These are phyloP conservation scores for Hippopotamus amphibius DNA, from an alignment of 2,113 vertebrate species.

Conservation along the genomic window DNA sequence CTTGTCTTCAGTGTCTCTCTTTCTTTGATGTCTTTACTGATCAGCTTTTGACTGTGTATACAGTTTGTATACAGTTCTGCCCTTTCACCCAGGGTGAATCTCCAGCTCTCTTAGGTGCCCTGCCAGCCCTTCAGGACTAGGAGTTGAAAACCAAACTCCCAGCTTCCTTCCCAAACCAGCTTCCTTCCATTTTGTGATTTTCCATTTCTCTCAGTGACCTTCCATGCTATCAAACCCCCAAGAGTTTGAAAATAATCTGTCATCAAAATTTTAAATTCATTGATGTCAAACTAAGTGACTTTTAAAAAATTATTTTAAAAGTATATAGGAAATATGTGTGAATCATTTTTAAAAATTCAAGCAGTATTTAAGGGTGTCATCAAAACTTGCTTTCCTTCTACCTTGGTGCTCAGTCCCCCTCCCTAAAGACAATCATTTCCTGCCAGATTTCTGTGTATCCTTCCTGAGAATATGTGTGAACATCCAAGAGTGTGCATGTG, in stretches of 20 bases:
- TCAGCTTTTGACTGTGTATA: not conserved
- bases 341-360: not conserved
- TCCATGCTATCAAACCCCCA: not conserved
- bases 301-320: not conserved
- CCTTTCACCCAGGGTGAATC: not conserved
- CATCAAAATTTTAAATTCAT: not conserved
- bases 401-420: not conserved
- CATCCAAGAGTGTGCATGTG: too few relatives aligned
- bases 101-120: not conserved
- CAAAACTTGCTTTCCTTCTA: not conserved
- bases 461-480: not conserved
- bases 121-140: not conserved
- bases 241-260: not conserved
- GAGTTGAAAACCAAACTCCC: not conserved
- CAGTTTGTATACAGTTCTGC: not conserved
- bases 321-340: not conserved
- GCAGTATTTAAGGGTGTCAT: not conserved
- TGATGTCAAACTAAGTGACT: not conserved
- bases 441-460: not conserved
- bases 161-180: not conserved
- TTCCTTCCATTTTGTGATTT: not conserved
- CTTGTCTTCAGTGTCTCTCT: not conserved
- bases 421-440: not conserved
- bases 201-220: not conserved
- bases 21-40: not conserved